Base-by-base conservation (phyloP, 1,140 invertebrate genomes). In the Ruditapes philippinarum region DNA sequence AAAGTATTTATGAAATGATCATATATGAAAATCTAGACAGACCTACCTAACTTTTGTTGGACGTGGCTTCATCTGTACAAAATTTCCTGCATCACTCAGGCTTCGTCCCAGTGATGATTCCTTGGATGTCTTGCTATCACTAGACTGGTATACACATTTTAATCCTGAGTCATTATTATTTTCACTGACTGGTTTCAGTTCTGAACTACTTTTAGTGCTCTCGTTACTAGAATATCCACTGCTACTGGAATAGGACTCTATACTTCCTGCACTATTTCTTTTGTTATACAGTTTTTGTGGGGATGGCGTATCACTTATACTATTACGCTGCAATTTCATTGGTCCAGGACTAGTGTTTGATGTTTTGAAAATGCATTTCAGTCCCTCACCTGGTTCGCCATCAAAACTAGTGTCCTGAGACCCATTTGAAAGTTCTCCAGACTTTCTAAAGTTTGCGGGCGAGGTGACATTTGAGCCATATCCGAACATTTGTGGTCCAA, bases 391-490 rank as follows among this genome's bases (percentile, higher is more conserved):
- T 40, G 38, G 31, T 31, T 80, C 74, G 12, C 65, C 62, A 11
- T 73, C 22, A 25, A 76, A 76, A 51, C 51, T 60, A 17, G 45
- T 57, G 40, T 80, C 70, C n/a, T 79, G 33, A 40, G 54, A 28
- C 73, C 70, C 79, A 57, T 57, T 82, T 42, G 65, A 12, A 54
- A 51, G 40, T 3, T 78, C 73, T 12, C 45, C 68, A 17, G 83
- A 86, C 33, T 89, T 91, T 28, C 88, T 88, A 42, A 98, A 98
- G 95, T 97, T 98, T 78, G 97, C 98, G 94, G 98, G 98, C 87
- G 98, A 98, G 95, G 98, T 98, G 33, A 98, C 97, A 94, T 97
- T 96, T 42, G 98, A 98, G 28, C 98, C 98, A 96, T 98, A 98
- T 12, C 98, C 98, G 96, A 98, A 98, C 19, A 98, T 96, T 92